These are phyloP conservation scores for Jordanella pulchra DNA, from an alignment of 2,797 vertebrate genomes.

Conservation along the genomic window DNA sequence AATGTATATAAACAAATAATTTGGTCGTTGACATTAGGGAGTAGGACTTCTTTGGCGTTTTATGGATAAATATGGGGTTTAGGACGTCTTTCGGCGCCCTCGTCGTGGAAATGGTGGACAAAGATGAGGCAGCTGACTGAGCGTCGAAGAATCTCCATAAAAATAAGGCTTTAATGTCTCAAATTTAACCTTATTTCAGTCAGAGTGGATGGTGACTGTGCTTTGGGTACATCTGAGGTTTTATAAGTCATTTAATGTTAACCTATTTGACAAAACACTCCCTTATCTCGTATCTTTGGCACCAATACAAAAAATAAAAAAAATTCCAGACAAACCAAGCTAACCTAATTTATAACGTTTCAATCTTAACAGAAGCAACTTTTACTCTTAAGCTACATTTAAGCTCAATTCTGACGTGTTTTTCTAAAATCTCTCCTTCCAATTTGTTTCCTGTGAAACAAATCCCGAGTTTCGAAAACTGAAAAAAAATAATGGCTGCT, in stretches of 20 bases:
- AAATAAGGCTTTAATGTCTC: slow-evolving; percentile 33
- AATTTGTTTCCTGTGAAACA: slow-evolving; percentile 17
- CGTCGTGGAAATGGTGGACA: slow-evolving; percentile 77
- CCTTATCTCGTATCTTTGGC: not conserved
- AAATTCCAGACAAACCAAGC: not conserved
- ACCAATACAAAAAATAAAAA: not conserved
- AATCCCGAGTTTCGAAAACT: slow-evolving; percentile 63
- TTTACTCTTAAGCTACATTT: not conserved
- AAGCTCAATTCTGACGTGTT: not conserved
- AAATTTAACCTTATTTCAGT: slow-evolving; percentile 9
- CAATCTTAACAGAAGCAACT: not conserved
- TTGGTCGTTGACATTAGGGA: slow-evolving; percentile 26
- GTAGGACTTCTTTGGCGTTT: slow-evolving; percentile 19
- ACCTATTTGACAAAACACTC: not conserved
- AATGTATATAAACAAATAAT: not conserved
- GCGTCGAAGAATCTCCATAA: slow-evolving; percentile 26
- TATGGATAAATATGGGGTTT: slow-evolving; percentile 49
- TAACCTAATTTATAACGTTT: not conserved
- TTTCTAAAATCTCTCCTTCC: not conserved
- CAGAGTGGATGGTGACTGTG: slow-evolving; percentile 65
- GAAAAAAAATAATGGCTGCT: slow-evolving; percentile 67
- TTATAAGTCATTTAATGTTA: slow-evolving; percentile 2
- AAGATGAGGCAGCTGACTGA: slow-evolving; percentile 53
- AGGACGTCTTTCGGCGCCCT: slow-evolving; percentile 40
- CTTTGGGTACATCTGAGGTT: slow-evolving; percentile 67